Base-by-base conservation (phyloP, 2,888 invertebrate genomes). In the Metellina segmentata region DNA sequence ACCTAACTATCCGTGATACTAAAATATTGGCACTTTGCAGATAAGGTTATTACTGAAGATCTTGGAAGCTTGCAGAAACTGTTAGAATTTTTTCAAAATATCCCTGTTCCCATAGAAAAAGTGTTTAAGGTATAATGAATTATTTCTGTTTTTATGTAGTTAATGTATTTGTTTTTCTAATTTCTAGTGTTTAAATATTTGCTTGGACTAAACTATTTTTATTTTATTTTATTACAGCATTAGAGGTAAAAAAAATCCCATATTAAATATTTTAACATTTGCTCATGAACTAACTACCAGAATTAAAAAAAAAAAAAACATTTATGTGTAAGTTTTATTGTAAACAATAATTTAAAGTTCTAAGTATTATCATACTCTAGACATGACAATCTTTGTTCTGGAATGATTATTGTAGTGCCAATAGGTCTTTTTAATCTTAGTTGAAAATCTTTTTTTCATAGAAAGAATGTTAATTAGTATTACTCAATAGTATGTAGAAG, bases 31-130 rank as follows among this genome's bases (percentile, higher is more conserved):
- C 4, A 49, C 5, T 49, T 53, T 53, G 6, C 19, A 91, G 91
- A 91, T 83, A 91, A 91, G 78, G 16, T 52, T 8, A 20, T n/a
- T 8, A 78, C 74, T 85, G 89, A 87, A 11, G 88, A 90, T 79
- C 86, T 85, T 81, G 93, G 93, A 16, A 75, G 85, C 48, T 49
- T 89, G n/a, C 87, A 92, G 19, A 92, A 90, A 74, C 96, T 98
- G 93, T 97, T 97, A 94, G 98, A 97, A 95, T 98, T 98, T 95
- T 98, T 98, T 95, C 96, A 97, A 95, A 97, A 97, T 95, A 97
- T 98, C 96, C 97, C 98, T 94, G 97, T 97, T 16, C 85, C 94
- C 93, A 91, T 93, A 49, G 92, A 92, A 16, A 92, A 90, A 85
- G 49, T 89, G 9, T 75, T 93, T 61, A 93, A 91, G 85, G 93